Evolutionary conservation across 1,140 invertebrate genomes (phyloP).

Genomic region (Globodera rostochiensis): DNA sequence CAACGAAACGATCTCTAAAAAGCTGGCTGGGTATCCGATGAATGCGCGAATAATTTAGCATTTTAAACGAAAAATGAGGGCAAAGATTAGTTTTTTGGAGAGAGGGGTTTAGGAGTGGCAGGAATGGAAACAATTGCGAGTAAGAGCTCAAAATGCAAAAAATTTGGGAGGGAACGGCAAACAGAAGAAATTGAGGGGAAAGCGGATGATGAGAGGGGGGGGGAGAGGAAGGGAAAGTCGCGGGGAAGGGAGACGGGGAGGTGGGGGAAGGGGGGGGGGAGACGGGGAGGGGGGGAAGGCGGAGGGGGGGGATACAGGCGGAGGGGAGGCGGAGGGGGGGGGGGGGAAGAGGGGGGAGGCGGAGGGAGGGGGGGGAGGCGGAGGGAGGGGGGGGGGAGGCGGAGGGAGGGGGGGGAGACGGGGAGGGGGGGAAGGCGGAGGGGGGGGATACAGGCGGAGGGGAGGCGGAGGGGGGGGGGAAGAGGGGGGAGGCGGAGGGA

Average conservation of each 20-base stretch:
- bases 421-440: too few species aligned
- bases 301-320: too few species aligned
- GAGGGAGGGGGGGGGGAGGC: too few species aligned
- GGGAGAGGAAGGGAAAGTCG: neutral
- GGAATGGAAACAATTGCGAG: neutral
- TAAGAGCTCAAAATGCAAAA: neutral
- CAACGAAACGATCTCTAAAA: neutral
- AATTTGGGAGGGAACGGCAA: neutral
- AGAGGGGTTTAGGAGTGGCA: neutral
- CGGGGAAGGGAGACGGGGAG: neutral
- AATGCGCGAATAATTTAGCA: neutral
- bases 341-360: too few species aligned
- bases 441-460: too few species aligned
- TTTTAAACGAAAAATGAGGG: neutral
- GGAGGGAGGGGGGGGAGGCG: too few species aligned
- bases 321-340: too few species aligned
- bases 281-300: neutral
- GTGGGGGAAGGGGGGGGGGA: too few species aligned
- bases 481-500: too few species aligned
- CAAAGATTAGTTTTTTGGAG: neutral
- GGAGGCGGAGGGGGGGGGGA: too few species aligned
- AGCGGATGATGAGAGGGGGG: neutral
- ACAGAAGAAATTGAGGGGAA: neutral
- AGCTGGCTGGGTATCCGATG: neutral
- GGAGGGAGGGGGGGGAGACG: too few species aligned